Evolutionary conservation across 2,797 vertebrate genomes (phyloP).

Genomic region (Tachyglossus aculeatus): DNA sequence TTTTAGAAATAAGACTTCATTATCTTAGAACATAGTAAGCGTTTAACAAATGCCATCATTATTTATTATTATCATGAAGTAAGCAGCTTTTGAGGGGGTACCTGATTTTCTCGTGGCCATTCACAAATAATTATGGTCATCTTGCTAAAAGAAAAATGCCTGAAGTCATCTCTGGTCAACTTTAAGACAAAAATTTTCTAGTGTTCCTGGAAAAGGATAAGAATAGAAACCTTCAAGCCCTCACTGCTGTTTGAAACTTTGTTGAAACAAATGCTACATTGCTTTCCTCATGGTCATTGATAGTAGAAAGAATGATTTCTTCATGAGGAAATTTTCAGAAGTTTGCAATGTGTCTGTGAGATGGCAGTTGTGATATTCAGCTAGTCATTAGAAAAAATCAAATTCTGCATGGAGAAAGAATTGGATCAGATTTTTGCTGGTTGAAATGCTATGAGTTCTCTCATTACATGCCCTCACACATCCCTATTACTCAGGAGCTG

Average conservation of each 20-base stretch:
- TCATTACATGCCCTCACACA: not conserved
- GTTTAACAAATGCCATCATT: too few species aligned
- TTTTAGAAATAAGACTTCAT: constrained; percentile 63
- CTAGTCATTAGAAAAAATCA: not conserved
- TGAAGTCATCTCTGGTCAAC: constrained; percentile 11
- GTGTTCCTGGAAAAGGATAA: not conserved
- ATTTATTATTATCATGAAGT: constrained; percentile 70
- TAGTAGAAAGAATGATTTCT: constrained; percentile 4
- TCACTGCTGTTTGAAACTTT: constrained; percentile 21
- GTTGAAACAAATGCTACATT: constrained; percentile 26
- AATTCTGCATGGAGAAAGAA: not conserved
- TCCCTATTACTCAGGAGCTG: not conserved
- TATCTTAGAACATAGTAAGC: too few species aligned
- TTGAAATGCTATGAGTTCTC: not conserved
- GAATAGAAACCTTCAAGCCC: constrained; percentile 1
- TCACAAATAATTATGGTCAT: not conserved
- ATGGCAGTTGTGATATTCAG: not conserved
- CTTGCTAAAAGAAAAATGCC: constrained; percentile 30
- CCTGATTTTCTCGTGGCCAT: constrained; percentile 4
- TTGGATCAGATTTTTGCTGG: not conserved
- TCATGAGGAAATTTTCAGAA: not conserved
- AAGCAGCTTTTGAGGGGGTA: constrained; percentile 31
- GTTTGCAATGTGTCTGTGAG: not conserved
- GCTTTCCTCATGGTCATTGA: not conserved
- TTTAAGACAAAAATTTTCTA: constrained; percentile 18